Evolutionary conservation across 1,140 invertebrate genomes (phyloP).

Genomic region (Chironomus tepperi): DNA sequence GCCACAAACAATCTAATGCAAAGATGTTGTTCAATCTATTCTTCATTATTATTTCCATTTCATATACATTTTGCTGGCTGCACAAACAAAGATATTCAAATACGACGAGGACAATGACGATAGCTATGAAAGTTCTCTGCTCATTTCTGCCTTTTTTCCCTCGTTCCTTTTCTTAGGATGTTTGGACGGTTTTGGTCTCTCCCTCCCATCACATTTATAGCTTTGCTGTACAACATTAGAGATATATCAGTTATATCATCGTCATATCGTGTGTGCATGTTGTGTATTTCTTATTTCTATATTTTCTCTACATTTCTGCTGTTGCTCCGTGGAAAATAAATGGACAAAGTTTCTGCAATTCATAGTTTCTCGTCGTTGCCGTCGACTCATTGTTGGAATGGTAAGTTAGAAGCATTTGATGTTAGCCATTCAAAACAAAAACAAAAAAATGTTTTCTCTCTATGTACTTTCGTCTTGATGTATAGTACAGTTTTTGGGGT

Average conservation of each 20-base stretch:
- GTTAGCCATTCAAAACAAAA: not conserved
- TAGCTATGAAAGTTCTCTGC: not conserved
- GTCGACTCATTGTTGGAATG: not conserved
- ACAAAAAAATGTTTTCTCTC: not conserved
- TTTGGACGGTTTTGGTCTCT: not conserved
- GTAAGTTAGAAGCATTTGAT: not conserved
- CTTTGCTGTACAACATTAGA: not conserved
- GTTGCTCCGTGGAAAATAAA: slow-evolving; percentile 18
- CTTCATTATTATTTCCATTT: slow-evolving; percentile 22
- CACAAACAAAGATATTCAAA: slow-evolving; percentile 14
- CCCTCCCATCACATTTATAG: not conserved
- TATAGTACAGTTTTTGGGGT: not conserved
- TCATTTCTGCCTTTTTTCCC: not conserved
- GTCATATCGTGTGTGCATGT: not conserved
- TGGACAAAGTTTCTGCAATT: slow-evolving; percentile 5
- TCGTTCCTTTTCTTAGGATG: not conserved
- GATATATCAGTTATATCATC: slow-evolving; percentile 17
- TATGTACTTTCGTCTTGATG: not conserved
- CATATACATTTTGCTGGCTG: slow-evolving; percentile 1
- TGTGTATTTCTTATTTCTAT: not conserved
- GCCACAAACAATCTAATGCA: not conserved
- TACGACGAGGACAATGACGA: not conserved
- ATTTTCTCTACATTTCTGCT: not conserved
- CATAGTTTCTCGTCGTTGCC: not conserved
- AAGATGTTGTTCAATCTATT: slow-evolving; percentile 8